Evolutionary conservation across 2,888 invertebrate species (phyloP).

Genomic region (Epirrhoe tristata): DNA sequence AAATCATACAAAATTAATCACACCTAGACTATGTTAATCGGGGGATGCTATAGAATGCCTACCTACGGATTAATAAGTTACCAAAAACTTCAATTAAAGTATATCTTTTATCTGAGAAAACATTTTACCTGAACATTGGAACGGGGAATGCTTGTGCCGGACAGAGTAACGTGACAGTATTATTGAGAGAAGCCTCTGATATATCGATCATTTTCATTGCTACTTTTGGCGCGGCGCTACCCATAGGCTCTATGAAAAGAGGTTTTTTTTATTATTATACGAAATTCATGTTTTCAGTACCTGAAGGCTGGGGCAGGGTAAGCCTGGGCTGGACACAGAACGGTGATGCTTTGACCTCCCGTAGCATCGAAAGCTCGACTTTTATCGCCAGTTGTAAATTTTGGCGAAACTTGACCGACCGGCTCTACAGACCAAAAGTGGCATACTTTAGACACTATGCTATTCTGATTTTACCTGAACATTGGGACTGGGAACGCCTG

Average conservation of each 20-base stretch:
- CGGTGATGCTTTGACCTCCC: conserved; percentile 77
- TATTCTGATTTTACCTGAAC: conserved; percentile 85
- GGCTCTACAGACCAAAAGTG: conserved; percentile 82
- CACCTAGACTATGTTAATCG: conserved; percentile 59
- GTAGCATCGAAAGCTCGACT: conserved; percentile 87
- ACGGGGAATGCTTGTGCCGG: conserved; percentile 83
- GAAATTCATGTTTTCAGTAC: conserved; percentile 60
- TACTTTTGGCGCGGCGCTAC: conserved; percentile 89
- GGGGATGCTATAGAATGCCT: not conserved
- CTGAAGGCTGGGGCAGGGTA: conserved; percentile 89
- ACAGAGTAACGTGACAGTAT: conserved; percentile 82
- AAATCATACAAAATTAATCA: conserved; percentile 87
- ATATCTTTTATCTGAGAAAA: not conserved
- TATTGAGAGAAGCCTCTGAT: conserved; percentile 65
- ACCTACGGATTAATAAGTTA: not conserved
- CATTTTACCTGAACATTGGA: conserved; percentile 87
- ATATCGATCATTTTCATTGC: conserved; percentile 84
- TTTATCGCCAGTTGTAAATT: conserved; percentile 87
- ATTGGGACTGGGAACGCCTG: conserved; percentile 91
- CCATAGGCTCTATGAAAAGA: conserved; percentile 87
- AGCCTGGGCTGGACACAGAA: conserved; percentile 91
- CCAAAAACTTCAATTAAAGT: not conserved
- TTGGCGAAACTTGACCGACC: conserved; percentile 88
- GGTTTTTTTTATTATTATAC: conserved; percentile 22
- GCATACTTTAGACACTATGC: conserved; percentile 31